Percentiles rank a stretch among this genome's conserved stretches.
These are phyloP conservation scores for Myanophis thanlyinensis DNA, from an alignment of 2,113 vertebrate species.

Conservation along the genomic window DNA sequence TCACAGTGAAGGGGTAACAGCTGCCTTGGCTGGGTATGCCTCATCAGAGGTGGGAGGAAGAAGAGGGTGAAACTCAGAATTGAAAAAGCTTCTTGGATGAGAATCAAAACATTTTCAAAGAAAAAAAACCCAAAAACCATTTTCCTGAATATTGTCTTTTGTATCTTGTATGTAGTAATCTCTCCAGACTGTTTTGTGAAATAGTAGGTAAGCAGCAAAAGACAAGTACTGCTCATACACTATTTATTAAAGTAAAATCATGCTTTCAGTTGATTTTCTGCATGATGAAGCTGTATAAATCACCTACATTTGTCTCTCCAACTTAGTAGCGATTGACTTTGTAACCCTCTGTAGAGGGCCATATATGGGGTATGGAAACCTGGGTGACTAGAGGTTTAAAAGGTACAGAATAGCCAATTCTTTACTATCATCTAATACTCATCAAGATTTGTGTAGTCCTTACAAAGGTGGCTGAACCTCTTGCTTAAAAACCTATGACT, in stretches of 20 bases:
- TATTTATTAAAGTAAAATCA: not conserved
- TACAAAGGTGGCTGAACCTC: not conserved
- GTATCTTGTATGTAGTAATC: not conserved
- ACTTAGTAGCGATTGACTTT: not conserved
- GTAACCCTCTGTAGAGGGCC: not conserved
- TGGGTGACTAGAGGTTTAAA: not conserved
- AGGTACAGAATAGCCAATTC: not conserved
- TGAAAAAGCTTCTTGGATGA: not conserved
- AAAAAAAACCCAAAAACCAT: not conserved
- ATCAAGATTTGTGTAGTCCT: not conserved
- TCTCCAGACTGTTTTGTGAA: not conserved
- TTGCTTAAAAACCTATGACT: not conserved
- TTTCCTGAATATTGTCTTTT: not conserved
- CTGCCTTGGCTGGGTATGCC: not conserved
- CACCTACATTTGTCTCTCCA: not conserved
- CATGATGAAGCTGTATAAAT: not conserved
- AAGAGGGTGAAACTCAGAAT: not conserved
- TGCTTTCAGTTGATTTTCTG: not conserved
- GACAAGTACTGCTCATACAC: not conserved
- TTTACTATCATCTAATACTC: not conserved
- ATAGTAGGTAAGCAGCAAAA: not conserved
- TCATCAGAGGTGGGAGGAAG: not conserved
- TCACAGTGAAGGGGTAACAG: not conserved
- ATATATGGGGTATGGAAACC: not conserved
- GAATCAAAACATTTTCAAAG: not conserved